Evolutionary conservation across 2,797 vertebrate genomes (phyloP).

Genomic region (Cirrhinus mrigala): DNA sequence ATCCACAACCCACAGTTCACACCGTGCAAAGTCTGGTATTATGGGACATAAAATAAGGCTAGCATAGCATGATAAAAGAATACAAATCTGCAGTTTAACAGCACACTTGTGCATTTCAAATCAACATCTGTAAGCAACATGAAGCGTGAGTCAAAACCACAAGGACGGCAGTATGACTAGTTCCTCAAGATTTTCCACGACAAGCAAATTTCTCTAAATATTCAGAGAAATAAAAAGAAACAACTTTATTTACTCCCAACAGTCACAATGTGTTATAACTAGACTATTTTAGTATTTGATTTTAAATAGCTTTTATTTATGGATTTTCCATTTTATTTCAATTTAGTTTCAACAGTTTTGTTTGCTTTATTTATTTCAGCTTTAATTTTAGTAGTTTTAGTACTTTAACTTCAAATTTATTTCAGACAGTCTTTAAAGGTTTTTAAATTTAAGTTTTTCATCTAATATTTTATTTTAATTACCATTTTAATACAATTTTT

Average conservation of each 20-base stretch:
- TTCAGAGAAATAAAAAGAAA: slow-evolving; percentile 49
- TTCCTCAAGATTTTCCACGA: background rate
- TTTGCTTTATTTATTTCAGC: background rate
- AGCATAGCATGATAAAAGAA: background rate
- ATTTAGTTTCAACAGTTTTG: background rate
- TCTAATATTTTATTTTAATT: background rate
- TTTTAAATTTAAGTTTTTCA: background rate
- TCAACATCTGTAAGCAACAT: background rate
- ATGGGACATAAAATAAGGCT: background rate
- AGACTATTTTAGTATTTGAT: background rate
- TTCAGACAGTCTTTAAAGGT: background rate
- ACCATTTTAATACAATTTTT: background rate
- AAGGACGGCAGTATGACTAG: background rate
- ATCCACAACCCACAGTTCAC: background rate
- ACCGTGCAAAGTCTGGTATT: no score
- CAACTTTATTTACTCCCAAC: slow-evolving; percentile 37
- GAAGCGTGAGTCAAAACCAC: slow-evolving; percentile 6
- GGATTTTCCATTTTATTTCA: background rate
- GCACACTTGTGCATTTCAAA: background rate
- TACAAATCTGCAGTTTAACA: background rate
- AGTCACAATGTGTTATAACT: background rate
- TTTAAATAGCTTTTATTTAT: background rate
- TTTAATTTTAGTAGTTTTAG: background rate
- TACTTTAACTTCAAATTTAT: background rate
- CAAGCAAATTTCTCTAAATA: background rate